A percentile compares a stretch with the other conserved stretches of the same genome.
These are phyloP conservation scores for Wiebesia pumilae DNA, from an alignment of 1,140 invertebrate genomes.

Conservation along the genomic window DNA sequence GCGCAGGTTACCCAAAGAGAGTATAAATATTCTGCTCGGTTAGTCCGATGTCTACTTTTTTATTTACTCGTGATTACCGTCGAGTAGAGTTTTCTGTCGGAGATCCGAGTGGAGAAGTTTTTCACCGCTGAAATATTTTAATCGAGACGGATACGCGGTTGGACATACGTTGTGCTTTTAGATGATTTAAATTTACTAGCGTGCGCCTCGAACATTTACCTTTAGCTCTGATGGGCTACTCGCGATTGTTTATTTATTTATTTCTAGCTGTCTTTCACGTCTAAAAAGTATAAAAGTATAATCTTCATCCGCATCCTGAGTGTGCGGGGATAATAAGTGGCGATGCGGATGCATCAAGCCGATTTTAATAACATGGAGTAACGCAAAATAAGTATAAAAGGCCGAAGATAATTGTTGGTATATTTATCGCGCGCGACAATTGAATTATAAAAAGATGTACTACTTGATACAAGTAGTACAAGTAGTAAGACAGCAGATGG, in stretches of 20 bases:
- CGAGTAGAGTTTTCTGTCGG: not conserved
- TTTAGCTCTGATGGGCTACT: not conserved
- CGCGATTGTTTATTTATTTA: not conserved
- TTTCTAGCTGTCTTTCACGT: no score
- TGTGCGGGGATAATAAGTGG: not conserved
- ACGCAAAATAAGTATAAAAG: no score
- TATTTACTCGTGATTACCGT: not conserved
- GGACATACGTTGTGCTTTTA: not conserved
- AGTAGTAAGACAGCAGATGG: no score
- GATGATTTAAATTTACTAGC: not conserved
- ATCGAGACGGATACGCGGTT: not conserved
- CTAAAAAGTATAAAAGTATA: no score
- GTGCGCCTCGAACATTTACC: not conserved
- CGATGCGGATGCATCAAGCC: not conserved
- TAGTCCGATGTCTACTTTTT: not conserved
- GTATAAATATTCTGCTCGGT: not conserved
- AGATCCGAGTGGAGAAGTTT: not conserved
- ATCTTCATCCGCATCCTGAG: no score
- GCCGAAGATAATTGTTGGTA: no score
- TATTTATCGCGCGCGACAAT: no score
- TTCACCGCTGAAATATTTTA: not conserved
- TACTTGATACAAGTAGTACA: no score
- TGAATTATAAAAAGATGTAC: no score
- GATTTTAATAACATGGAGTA: no score
- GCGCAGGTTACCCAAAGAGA: not conserved